These are phyloP conservation scores for Acipenser transmontanus DNA, from an alignment of 2,797 vertebrate species.

Conservation along the genomic window DNA sequence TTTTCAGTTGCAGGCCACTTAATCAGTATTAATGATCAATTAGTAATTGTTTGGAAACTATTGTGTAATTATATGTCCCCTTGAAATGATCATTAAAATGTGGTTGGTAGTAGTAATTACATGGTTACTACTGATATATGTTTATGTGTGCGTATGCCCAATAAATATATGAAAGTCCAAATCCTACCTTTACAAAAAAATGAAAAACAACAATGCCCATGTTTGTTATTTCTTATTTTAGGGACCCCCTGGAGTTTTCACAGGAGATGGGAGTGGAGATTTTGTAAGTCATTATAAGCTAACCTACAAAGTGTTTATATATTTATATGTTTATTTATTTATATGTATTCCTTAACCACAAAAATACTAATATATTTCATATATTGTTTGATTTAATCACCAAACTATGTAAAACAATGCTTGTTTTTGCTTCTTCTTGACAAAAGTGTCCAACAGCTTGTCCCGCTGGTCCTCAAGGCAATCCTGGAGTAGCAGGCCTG, in stretches of 20 bases:
- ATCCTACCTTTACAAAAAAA: too few relatives aligned
- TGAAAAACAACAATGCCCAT: too few relatives aligned
- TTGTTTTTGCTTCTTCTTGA: constrained; percentile 14
- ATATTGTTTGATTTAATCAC: too few relatives aligned
- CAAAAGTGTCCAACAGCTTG: constrained; percentile 61
- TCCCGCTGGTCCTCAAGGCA: constrained; percentile 60
- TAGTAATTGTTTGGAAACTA: not conserved
- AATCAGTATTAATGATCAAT: not conserved
- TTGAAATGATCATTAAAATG: too few relatives aligned
- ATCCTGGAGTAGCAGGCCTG: constrained; percentile 57
- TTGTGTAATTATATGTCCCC: too few relatives aligned
- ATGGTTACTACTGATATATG: too few relatives aligned
- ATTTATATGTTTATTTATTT: not conserved
- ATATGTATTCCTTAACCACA: not conserved
- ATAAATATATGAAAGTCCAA: too few relatives aligned
- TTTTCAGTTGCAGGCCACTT: not conserved
- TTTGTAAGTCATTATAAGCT: constrained; percentile 52
- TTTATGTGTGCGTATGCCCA: too few relatives aligned
- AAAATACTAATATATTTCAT: too few relatives aligned
- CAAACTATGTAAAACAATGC: not conserved
- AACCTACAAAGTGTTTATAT: not conserved
- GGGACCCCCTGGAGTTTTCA: constrained; percentile 56
- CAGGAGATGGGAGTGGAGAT: constrained; percentile 61
- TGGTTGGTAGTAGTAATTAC: too few relatives aligned
- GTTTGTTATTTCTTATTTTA: constrained; percentile 45